phyloP scores from a whole-genome alignment of 2,113 vertebrate genomes.

The Hucho hucho region DNA sequence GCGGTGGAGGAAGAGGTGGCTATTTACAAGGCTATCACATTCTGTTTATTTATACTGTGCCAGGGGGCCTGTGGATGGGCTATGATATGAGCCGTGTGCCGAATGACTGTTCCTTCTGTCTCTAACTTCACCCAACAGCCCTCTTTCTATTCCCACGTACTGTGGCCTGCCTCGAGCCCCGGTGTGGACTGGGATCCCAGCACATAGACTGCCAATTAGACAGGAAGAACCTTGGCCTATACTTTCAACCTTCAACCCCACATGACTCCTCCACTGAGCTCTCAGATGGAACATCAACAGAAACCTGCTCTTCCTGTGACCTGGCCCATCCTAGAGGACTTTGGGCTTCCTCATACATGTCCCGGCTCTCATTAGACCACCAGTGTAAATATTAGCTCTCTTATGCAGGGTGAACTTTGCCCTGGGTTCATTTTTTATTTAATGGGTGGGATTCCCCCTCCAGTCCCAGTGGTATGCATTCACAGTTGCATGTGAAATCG shows the following conservation, averaged over 20 bases:
- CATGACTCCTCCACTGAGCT: neutral
- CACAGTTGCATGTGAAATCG: neutral
- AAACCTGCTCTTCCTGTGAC: constrained; percentile 5
- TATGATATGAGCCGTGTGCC: constrained; percentile 15
- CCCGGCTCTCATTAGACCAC: neutral
- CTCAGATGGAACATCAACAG: neutral
- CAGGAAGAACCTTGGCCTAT: neutral
- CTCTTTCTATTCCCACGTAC: constrained; percentile 10
- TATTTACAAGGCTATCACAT: constrained; percentile 56
- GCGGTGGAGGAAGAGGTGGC: constrained; percentile 24
- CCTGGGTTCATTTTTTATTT: neutral
- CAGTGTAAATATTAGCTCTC: constrained; percentile 13
- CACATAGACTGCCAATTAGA: constrained; percentile 4
- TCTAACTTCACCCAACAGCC: neutral
- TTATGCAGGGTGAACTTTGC: constrained; percentile 7
- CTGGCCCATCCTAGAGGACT: neutral
- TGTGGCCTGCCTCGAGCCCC: neutral
- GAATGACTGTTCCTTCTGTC: constrained; percentile 6
- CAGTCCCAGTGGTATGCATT: neutral
- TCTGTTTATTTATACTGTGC: constrained; percentile 56
- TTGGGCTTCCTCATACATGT: neutral
- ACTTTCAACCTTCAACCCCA: neutral
- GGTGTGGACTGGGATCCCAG: neutral
- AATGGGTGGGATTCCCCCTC: neutral
- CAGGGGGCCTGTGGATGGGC: constrained; percentile 28